phyloP scores from a whole-genome alignment of 1,140 invertebrate species.

The Eubasilissa regina region DNA sequence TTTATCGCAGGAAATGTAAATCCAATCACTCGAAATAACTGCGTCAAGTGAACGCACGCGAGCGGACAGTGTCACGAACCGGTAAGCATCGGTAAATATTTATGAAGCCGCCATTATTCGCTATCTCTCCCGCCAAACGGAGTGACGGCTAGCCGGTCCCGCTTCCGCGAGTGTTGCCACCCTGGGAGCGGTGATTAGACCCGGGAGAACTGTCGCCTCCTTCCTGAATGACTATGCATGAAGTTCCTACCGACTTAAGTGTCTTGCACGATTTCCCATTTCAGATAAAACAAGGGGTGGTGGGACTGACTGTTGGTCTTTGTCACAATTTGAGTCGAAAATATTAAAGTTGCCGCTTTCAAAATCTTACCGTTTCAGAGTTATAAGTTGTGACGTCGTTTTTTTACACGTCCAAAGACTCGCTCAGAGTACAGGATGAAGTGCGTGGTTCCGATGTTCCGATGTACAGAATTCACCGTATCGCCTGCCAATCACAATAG shows the following conservation, averaged over 20 bases:
- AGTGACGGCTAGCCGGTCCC: constrained; percentile 4
- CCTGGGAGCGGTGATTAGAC: constrained; percentile 32
- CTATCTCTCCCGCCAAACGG: background rate
- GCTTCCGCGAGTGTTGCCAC: constrained; percentile 32
- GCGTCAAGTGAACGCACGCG: background rate
- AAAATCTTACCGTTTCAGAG: too few species aligned
- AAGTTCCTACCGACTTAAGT: constrained; percentile 21
- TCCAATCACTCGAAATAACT: background rate
- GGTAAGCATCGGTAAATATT: constrained; percentile 21
- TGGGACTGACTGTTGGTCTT: too few species aligned
- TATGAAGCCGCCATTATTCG: constrained; percentile 4
- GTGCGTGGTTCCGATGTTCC: too few species aligned
- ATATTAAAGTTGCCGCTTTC: too few species aligned
- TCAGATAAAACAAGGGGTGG: too few species aligned
- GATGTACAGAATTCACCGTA: too few species aligned
- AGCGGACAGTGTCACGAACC: constrained; percentile 10
- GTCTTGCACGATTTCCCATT: background rate
- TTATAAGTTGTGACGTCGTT: too few species aligned
- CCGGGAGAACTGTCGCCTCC: background rate
- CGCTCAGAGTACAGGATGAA: too few species aligned
- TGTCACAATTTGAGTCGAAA: too few species aligned
- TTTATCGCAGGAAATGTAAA: constrained; percentile 25
- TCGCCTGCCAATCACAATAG: too few species aligned
- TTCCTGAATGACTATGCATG: constrained; percentile 32
- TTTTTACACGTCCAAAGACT: too few species aligned